These are phyloP conservation scores for Tympanuchus pallidicinctus DNA, from an alignment of 2,113 vertebrate genomes.

Conservation along the genomic window DNA sequence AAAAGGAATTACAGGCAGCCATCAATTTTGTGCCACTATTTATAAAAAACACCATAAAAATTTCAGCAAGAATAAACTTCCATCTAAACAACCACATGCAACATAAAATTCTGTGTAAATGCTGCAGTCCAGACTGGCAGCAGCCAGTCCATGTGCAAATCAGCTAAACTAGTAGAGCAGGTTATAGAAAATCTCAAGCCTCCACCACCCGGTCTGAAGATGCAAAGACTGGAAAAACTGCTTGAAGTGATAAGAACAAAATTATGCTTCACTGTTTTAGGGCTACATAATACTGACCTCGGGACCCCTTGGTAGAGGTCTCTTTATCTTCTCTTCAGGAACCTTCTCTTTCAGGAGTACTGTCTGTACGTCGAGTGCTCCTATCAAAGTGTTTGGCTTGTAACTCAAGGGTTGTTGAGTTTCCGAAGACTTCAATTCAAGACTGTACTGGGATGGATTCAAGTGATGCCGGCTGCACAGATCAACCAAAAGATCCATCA, in stretches of 20 bases:
- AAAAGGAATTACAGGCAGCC: background rate
- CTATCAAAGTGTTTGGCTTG: constrained; percentile 92
- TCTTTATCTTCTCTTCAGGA: constrained; percentile 83
- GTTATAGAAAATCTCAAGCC: background rate
- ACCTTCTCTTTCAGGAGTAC: constrained; percentile 91
- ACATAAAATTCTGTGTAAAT: background rate
- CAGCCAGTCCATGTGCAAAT: background rate
- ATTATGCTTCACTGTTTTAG: background rate
- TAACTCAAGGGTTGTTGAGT: constrained; percentile 85
- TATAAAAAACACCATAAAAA: background rate
- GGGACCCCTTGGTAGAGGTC: constrained; percentile 85
- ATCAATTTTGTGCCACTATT: background rate
- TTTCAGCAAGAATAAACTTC: background rate
- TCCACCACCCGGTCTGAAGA: background rate
- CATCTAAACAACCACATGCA: background rate
- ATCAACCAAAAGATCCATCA: constrained; percentile 97
- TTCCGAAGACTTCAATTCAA: constrained; percentile 86
- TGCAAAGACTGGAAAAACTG: background rate
- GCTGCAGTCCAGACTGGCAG: background rate
- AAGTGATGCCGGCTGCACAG: constrained; percentile 90
- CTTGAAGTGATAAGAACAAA: background rate
- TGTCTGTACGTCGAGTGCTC: constrained; percentile 86
- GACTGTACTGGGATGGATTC: constrained; percentile 89
- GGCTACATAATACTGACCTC: constrained; percentile 82
- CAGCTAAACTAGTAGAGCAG: background rate